These are phyloP conservation scores for Drosophila quasianomalipes DNA, from an alignment of 2,888 invertebrate genomes.

Conservation along the genomic window DNA sequence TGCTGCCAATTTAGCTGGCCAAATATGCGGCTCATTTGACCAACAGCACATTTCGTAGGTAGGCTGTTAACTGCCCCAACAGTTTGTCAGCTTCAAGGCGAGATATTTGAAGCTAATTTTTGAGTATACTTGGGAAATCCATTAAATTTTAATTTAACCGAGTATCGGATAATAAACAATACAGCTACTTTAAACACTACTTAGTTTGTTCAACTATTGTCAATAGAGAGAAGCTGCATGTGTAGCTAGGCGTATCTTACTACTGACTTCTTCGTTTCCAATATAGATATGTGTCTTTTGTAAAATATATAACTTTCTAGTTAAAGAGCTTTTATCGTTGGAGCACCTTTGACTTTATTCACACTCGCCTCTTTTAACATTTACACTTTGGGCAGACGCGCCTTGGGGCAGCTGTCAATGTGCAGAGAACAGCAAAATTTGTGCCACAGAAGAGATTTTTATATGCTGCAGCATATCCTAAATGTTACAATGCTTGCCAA, in stretches of 20 bases:
- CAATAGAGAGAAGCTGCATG: neutral
- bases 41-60: neutral
- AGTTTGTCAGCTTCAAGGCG: constrained; percentile 6
- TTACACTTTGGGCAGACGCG: constrained; percentile 21
- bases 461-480: constrained; percentile 1
- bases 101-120: neutral
- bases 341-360: constrained; percentile 1
- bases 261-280: too few species aligned
- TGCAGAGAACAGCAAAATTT: constrained; percentile 39
- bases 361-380: constrained; percentile 23
- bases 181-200: neutral
- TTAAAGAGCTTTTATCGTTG: neutral
- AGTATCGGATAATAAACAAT: neutral
- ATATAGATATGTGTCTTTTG: neutral
- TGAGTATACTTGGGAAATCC: constrained; percentile 4
- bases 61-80: neutral
- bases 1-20: constrained; percentile 51
- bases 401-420: constrained; percentile 40
- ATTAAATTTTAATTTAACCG: constrained; percentile 20
- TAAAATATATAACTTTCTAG: too few species aligned
- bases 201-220: neutral
- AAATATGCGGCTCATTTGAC: constrained; percentile 32
- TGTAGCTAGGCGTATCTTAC: neutral
- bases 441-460: constrained; percentile 44
- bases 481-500: constrained; percentile 26